Evolutionary conservation across 2,888 invertebrate species (phyloP), one percentile per base, ranked within the genome.

Genomic region (Scaptomyza caliginosa): DNA sequence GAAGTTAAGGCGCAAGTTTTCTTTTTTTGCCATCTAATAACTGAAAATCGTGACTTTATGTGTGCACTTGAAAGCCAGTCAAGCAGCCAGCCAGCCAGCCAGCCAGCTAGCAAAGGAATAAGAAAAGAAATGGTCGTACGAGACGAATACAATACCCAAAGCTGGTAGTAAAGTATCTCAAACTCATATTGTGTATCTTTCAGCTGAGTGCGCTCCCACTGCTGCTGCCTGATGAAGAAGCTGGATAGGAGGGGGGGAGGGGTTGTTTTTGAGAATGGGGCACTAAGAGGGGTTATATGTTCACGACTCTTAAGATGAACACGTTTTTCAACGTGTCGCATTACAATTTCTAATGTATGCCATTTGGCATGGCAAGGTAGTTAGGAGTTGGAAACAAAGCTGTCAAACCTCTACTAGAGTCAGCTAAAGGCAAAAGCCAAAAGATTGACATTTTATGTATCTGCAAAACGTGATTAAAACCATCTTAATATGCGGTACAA

Each of bases 1-100:
- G 40, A 57, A 67, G 74, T 54, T 71, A 21, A 21, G 55, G 55
- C 68, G 57, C 64, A 78, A 79, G 74, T 86, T 82, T 67, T 42
- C 78, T 67, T 42, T 7, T 70, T 43, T 3, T n/a, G 67, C 77
- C 72, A 57, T 81, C 72, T 78, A 76, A 85, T 87, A 86, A 78
- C 82, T 81, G 81, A 74, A 81, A 88, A 86, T 88, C 85, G 85
- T 85, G 85, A 85, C 88, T 84, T 73, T 84, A 86, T 86, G 85
- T 65, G 34, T 74, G 70, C 67, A 74, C 85, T 79, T 83, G 81
- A 81, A 66, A 67, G 68, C 56, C 43, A 69, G 24, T 38, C 13
- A 46, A 36, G 51, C 40, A 59, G 28, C 42, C 17, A 40, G 39
- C 30, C 43, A 69, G 24, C 42, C 13, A 46, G 39, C 49, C 40